These are phyloP conservation scores for Coranthus polyacanthus DNA, from an alignment of 2,797 vertebrate species.

Conservation along the genomic window DNA sequence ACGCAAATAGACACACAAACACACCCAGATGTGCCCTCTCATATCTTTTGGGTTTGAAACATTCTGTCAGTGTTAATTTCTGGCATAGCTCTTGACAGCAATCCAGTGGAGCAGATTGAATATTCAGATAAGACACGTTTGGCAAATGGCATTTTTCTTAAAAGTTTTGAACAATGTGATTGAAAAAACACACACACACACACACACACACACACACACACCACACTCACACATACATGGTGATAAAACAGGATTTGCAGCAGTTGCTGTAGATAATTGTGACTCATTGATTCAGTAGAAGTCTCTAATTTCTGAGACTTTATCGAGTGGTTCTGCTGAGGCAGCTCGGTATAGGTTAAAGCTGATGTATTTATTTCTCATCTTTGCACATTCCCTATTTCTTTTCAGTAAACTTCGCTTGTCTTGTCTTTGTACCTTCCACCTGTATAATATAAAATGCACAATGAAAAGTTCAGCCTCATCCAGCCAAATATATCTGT, in stretches of 20 bases:
- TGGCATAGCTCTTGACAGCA: slow-evolving; percentile 45
- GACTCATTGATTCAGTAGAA: slow-evolving; percentile 26
- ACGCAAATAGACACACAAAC: slow-evolving; percentile 45
- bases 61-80: slow-evolving; percentile 31
- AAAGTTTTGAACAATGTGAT: slow-evolving; percentile 7
- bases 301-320: slow-evolving; percentile 20
- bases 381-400: not conserved
- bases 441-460: slow-evolving; percentile 2
- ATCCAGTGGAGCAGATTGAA: slow-evolving; percentile 32
- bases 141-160: not conserved
- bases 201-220: not conserved
- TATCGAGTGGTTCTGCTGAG: slow-evolving; percentile 28
- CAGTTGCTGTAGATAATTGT: slow-evolving; percentile 35
- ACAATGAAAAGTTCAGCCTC: slow-evolving; percentile 50
- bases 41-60: slow-evolving; percentile 34
- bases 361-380: slow-evolving; percentile 21
- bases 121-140: slow-evolving; percentile 2
- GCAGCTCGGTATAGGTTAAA: slow-evolving; percentile 36
- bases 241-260: not conserved
- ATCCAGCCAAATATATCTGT: slow-evolving; percentile 33
- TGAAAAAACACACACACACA: not conserved
- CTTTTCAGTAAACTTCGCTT: slow-evolving; percentile 11
- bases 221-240: not conserved
- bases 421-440: not conserved
- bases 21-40: slow-evolving; percentile 46